Conservation (phyloP, 2,797 vertebrate species). For the Schizothorax lantsangensis region DNA sequence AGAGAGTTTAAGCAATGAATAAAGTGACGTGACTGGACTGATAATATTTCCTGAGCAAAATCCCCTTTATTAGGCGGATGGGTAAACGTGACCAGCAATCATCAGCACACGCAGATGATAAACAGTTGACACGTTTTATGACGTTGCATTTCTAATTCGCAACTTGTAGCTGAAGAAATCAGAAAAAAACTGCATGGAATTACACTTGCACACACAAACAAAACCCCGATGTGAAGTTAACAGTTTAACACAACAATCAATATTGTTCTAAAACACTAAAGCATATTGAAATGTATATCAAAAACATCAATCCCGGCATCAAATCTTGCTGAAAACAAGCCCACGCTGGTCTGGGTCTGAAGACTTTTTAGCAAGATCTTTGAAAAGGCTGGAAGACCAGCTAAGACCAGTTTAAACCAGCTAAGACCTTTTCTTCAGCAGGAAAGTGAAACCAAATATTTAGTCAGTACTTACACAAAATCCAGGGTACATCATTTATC, state of each 20-base stretch:
- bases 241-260: constrained; percentile 19
- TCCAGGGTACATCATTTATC: neutral
- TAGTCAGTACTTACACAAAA: constrained; percentile 50
- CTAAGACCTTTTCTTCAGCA: constrained; percentile 43
- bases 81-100: neutral
- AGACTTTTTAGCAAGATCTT: neutral
- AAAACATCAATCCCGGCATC: constrained; percentile 10
- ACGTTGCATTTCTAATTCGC: neutral
- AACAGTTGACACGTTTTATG: neutral
- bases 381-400: neutral
- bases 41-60: constrained; percentile 22
- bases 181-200: neutral
- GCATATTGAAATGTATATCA: constrained; percentile 7
- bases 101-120: neutral
- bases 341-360: neutral
- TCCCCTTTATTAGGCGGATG: neutral
- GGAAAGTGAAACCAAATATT: constrained; percentile 54
- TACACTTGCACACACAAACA: constrained; percentile 14
- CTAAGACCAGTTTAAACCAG: neutral
- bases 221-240: neutral
- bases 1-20: constrained; percentile 2
- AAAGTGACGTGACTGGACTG: constrained; percentile 4
- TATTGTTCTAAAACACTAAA: constrained; percentile 24
- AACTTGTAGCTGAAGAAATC: neutral
- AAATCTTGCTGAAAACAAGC: neutral